These are phyloP conservation scores for Halocynthia aurantium DNA, from an alignment of 23 tunicate species.

Conservation along the genomic window DNA sequence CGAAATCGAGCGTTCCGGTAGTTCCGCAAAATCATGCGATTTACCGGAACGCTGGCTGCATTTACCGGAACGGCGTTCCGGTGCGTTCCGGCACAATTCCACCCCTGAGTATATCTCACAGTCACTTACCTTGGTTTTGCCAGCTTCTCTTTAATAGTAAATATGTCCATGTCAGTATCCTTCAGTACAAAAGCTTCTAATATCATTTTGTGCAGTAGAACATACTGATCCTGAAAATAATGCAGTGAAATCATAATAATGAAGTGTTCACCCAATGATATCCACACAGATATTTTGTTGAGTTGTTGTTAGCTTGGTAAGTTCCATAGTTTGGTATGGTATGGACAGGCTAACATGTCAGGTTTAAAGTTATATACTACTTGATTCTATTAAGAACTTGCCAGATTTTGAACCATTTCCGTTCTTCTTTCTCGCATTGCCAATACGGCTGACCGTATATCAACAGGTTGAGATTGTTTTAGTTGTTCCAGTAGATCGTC, in stretches of 20 bases:
- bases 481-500: conserved; percentile 34
- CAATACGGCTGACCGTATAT: conserved; percentile 29
- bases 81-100: no score
- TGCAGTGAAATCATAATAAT: not conserved
- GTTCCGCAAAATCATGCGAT: no score
- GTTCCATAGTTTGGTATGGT: no score
- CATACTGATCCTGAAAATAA: conserved; percentile 41
- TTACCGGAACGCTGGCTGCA: no score
- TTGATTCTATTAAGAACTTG: not conserved
- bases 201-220: conserved; percentile 31
- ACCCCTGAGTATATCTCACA: no score
- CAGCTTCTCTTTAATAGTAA: not conserved
- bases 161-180: conserved; percentile 30
- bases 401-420: conserved; percentile 61
- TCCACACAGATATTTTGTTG: no score
- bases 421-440: conserved; percentile 44
- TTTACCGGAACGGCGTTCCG: no score
- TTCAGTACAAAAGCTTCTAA: conserved; percentile 15
- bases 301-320: no score
- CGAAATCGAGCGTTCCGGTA: no score
- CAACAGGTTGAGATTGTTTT: conserved; percentile 13
- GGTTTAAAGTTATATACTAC: not conserved
- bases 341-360: no score
- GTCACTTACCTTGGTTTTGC: not conserved
- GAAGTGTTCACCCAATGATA: not conserved